Base-by-base conservation (phyloP, 2,888 invertebrate genomes). In the Diplazon laetatorius region DNA sequence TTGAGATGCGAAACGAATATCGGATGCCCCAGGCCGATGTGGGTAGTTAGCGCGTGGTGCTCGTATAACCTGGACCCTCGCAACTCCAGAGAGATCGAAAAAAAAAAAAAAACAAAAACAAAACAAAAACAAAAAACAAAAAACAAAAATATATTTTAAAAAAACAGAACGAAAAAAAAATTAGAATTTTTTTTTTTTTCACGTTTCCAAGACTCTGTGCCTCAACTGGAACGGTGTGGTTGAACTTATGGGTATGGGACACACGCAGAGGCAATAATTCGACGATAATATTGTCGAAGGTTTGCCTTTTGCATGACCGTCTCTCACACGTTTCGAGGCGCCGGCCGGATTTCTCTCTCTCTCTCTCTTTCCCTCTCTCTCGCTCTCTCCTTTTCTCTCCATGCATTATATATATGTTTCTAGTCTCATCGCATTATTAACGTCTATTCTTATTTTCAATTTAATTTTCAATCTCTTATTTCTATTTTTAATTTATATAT, bases 21-120 rank as follows among this genome's bases (percentile, higher is more conserved):
- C 75, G 81, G 84, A 84, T 84, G 83, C 80, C 82, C 76, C 80
- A 80, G 77, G 73, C 69, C 77, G 76, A 78, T 78, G 74, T 55
- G 80, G 70, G 76, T 74, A 75, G 73, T 77, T 80, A 75, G 76
- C 76, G 81, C 69, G 76, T 52, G 62, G 72, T 76, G 59, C 75
- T 65, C 42, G 78, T 66, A 71, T 60, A 75, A 78, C 78, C 78
- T 78, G 81, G 78, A 81, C 80, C 80, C 77, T 77, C 80, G 77
- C 81, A 78, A 81, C 72, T 65, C 60, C 30, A 48, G 44, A 68
- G 20, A 62, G 57, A 52, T 65, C 70, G 72, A 69, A 62, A 30
- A 30, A 65, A 70, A 46, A 55, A 62, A 52, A n/a, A 10, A n/a
- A 30, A 30, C 30, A 22, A 71, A 14, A 71, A 62, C n/a, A 60